Base-by-base conservation (phyloP, 2,888 invertebrate genomes). In the Lamproptera curius region DNA sequence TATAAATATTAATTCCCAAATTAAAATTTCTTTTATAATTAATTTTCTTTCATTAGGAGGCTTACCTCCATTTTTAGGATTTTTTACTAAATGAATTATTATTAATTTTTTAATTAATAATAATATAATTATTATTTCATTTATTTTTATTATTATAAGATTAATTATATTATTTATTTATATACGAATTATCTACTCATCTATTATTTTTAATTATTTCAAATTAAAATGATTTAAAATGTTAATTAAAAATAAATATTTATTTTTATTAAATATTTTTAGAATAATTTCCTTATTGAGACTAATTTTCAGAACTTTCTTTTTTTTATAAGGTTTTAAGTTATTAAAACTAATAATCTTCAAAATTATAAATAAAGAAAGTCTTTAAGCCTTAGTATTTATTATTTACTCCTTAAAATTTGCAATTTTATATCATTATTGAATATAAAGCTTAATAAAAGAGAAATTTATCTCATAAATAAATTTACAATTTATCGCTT, bases 401-500 rank as follows among this genome's bases (percentile, higher is more conserved):
- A n/a, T n/a, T n/a, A n/a, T 48, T 67, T 76, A 72, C 58, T 42
- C 65, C 76, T 80, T 79, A 79, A 90, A 89, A 90, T 85, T 90
- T 91, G 89, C 90, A 91, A 88, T 90, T 89, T 90, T 87, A 89
- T 70, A 79, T 90, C 89, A 88, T 88, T 60, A 56, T 72, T 89
- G 85, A 88, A 66, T 89, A 88, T 86, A 88, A 89, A 55, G 11
- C 37, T 33, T 37, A 16, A 37, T 16, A 16, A 37, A 16, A 37
- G 17, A 16, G 17, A 16, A 16, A n/a, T n/a, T 4, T 64, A 58
- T 89, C 81, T 75, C 78, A 81, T 89, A 65, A 83, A 90, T 90
- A 91, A 88, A 90, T 91, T 91, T 90, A 90, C 90, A 91, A 81
- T 90, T 89, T 90, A 90, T 81, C 76, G 86, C 90, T 83, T 90